Conservation (phyloP, 2,888 invertebrate genomes). For the Spisula subtruncata region DNA sequence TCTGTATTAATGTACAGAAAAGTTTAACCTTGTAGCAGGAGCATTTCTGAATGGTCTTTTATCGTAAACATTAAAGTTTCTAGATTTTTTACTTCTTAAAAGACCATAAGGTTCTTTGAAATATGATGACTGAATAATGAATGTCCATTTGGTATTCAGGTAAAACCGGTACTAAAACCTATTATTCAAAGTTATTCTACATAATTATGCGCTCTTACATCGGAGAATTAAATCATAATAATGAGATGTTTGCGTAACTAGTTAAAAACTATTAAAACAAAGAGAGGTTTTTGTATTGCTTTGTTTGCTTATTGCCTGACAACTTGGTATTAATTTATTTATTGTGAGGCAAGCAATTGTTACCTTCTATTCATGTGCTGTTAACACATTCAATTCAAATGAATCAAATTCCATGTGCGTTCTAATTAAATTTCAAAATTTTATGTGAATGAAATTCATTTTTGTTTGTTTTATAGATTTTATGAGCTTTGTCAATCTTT, state of each 20-base stretch:
- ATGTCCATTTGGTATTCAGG: not conserved
- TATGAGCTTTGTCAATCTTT: not conserved
- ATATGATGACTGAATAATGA: not conserved
- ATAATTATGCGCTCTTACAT: too few species aligned
- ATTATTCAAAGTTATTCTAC: too few species aligned
- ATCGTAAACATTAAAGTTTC: not conserved
- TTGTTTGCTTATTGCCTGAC: too few species aligned
- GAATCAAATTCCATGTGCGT: not conserved
- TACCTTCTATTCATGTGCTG: too few species aligned
- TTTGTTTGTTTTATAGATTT: not conserved
- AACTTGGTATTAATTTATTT: too few species aligned
- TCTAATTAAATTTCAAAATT: constrained; percentile 8
- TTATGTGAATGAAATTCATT: not conserved
- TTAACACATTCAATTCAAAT: not conserved
- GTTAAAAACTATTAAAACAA: too few species aligned
- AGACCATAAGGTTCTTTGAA: not conserved
- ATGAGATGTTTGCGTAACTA: too few species aligned
- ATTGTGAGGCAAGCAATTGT: too few species aligned
- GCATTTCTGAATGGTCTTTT: not conserved
- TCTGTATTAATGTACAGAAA: not conserved
- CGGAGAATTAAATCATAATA: too few species aligned
- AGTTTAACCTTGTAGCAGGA: not conserved
- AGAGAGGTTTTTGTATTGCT: not conserved
- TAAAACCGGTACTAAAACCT: not conserved
- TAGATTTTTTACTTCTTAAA: not conserved